A percentile compares a stretch with the other conserved stretches of the same genome.
Evolutionary conservation across 1,140 invertebrate genomes (phyloP).

Genomic region (Drosophila kohkoa): DNA sequence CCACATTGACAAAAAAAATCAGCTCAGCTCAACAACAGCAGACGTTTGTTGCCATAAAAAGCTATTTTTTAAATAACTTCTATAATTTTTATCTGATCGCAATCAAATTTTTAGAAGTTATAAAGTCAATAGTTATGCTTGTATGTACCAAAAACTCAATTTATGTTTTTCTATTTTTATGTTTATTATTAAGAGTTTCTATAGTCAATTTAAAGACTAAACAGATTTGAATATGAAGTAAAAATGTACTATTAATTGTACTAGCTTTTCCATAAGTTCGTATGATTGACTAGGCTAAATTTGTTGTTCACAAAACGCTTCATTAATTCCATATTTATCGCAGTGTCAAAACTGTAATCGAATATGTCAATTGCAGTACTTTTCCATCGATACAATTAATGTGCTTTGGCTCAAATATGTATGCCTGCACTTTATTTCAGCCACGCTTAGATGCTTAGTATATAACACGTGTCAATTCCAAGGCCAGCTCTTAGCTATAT

Average conservation of each 20-base stretch:
- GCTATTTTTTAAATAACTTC: too few species aligned
- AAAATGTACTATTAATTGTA: neutral
- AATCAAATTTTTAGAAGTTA: too few species aligned
- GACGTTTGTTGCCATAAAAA: too few species aligned
- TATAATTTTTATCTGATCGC: too few species aligned
- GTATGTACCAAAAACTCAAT: too few species aligned
- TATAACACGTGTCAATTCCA: conserved; percentile 7
- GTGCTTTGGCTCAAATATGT: conserved; percentile 2
- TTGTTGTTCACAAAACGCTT: neutral
- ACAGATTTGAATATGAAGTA: too few species aligned
- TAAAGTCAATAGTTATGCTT: too few species aligned
- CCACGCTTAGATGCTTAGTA: neutral
- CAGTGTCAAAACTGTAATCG: conserved; percentile 1
- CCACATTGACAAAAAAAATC: too few species aligned
- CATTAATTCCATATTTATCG: neutral
- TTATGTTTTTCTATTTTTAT: too few species aligned
- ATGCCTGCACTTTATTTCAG: neutral
- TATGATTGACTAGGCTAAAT: neutral
- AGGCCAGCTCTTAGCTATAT: neutral
- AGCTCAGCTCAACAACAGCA: too few species aligned
- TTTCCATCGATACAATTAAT: conserved; percentile 5
- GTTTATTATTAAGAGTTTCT: too few species aligned
- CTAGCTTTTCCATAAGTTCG: neutral
- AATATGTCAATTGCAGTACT: conserved; percentile 16
- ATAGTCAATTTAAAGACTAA: too few species aligned